Base-by-base conservation (phyloP, 1,140 invertebrate species). In the Phymastichus coffea region DNA sequence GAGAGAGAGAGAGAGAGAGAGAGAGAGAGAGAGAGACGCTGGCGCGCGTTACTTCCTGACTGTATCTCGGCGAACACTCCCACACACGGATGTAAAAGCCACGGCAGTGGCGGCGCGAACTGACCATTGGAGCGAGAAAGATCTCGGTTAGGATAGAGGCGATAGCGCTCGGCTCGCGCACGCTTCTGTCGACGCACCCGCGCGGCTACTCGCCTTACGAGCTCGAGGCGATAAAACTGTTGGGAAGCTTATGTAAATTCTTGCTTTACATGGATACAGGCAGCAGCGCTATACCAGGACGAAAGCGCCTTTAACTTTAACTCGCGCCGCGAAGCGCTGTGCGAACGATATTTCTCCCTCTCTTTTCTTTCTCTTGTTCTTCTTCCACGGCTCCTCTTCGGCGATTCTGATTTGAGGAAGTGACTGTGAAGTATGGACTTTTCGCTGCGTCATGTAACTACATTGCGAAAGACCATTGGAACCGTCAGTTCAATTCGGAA, bases 241-340 rank as follows among this genome's bases (percentile, higher is more conserved):
- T 38, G 28, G 43, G 44, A 60, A 44, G 58, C 10, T 54, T 72
- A 75, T 73, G 72, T 70, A 74, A 75, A 75, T 75, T 68, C 64
- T 51, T 41, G 49, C 38, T 65, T 66, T 64, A 66, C 68, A 61
- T 30, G 54, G 22, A 28, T 47, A 33, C 9, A 26, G 14, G 44
- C n/a, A n/a, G n/a, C n/a, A n/a, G n/a, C n/a, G n/a, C n/a, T n/a
- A n/a, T 66, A 54, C 22, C 10, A 41, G 15, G 20, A 20, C 17
- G 3, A 41, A 41, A 8, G 20, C 40, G 41, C n/a, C n/a, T n/a
- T n/a, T n/a, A n/a, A n/a, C n/a, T n/a, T n/a, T n/a, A n/a, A n/a
- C n/a, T n/a, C n/a, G n/a, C n/a, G n/a, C n/a, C n/a, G n/a, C n/a
- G n/a, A n/a, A n/a, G n/a, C n/a, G n/a, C n/a, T n/a, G 9, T 9